Conservation (phyloP, 2,113 vertebrate genomes). For the Leucopternis melanops region DNA sequence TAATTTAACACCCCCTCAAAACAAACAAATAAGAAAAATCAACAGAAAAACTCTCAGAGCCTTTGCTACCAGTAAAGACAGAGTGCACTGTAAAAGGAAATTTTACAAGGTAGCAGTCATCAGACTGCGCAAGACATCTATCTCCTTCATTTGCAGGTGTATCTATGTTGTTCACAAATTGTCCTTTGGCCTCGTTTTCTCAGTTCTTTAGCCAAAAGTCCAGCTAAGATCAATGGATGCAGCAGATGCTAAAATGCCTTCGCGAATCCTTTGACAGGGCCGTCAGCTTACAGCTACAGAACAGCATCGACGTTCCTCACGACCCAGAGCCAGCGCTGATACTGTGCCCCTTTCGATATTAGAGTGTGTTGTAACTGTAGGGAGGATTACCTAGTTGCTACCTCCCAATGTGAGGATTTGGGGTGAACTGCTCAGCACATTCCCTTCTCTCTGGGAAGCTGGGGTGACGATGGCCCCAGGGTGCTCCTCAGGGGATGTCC, state of each 20-base stretch:
- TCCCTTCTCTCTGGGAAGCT: not conserved
- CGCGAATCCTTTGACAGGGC: not conserved
- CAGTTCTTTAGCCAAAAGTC: not conserved
- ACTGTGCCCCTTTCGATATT: not conserved
- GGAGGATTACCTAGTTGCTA: not conserved
- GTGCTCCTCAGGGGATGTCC: not conserved
- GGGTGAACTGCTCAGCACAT: not conserved
- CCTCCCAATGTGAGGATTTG: not conserved
- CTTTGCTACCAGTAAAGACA: not conserved
- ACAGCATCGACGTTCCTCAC: fast-evolving
- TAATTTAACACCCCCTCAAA: not conserved
- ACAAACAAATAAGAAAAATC: not conserved
- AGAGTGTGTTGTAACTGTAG: not conserved
- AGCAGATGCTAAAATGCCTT: not conserved
- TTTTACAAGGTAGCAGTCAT: not conserved
- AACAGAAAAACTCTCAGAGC: not conserved
- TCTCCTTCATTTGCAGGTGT: not conserved
- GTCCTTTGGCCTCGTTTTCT: not conserved
- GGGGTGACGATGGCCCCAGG: not conserved
- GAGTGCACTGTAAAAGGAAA: not conserved
- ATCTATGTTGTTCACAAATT: not conserved
- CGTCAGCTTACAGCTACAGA: not conserved
- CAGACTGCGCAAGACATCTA: not conserved
- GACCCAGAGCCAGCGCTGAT: not conserved
- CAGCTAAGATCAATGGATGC: not conserved